Percentiles rank a stretch among this genome's conserved stretches.
Conservation (phyloP, 2,888 invertebrate species). For the Drosophila cracens region DNA sequence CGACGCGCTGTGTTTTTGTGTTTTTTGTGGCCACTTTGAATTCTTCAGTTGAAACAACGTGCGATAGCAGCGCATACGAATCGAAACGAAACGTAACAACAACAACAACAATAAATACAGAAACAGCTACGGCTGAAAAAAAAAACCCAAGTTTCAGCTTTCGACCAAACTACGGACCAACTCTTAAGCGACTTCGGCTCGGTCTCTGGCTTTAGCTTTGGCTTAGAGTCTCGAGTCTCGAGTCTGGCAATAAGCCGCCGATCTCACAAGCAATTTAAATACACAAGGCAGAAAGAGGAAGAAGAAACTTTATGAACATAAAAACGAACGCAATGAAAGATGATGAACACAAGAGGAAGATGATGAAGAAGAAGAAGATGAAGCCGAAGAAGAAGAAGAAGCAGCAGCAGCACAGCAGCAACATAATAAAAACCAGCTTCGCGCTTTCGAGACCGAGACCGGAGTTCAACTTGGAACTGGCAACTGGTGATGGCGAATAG, state of each 20-base stretch:
- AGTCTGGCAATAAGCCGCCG: slow-evolving; percentile 54
- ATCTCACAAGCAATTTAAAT: slow-evolving; percentile 78
- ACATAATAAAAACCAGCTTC: slow-evolving; percentile 64
- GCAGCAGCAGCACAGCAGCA: slow-evolving; percentile 39
- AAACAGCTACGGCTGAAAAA: slow-evolving; percentile 20
- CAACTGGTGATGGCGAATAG: slow-evolving; percentile 30
- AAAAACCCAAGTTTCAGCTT: slow-evolving; percentile 76
- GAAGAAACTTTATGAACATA: slow-evolving; percentile 75
- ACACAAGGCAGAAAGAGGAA: slow-evolving; percentile 74
- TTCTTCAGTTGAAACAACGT: slow-evolving; percentile 70
- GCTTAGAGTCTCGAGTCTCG: slow-evolving; percentile 16
- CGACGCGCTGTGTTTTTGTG: slow-evolving; percentile 24
- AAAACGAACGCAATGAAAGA: slow-evolving; percentile 53
- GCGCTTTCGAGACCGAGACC: slow-evolving; percentile 45
- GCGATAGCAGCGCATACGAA: slow-evolving; percentile 64
- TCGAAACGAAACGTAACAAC: slow-evolving; percentile 49
- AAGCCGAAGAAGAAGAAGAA: slow-evolving; percentile 14
- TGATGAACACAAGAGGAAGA: slow-evolving; percentile 22
- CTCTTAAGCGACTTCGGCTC: slow-evolving; percentile 20
- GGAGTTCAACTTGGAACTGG: slow-evolving; percentile 55
- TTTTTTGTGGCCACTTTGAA: slow-evolving; percentile 68
- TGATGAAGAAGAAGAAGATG: slow-evolving; percentile 21
- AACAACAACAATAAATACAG: slow-evolving; percentile 8
- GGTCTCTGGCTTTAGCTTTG: slow-evolving; percentile 17
- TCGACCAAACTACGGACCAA: slow-evolving; percentile 61